Base-by-base conservation (phyloP, 2,113 vertebrate genomes). In the Myiagra hebetior region DNA sequence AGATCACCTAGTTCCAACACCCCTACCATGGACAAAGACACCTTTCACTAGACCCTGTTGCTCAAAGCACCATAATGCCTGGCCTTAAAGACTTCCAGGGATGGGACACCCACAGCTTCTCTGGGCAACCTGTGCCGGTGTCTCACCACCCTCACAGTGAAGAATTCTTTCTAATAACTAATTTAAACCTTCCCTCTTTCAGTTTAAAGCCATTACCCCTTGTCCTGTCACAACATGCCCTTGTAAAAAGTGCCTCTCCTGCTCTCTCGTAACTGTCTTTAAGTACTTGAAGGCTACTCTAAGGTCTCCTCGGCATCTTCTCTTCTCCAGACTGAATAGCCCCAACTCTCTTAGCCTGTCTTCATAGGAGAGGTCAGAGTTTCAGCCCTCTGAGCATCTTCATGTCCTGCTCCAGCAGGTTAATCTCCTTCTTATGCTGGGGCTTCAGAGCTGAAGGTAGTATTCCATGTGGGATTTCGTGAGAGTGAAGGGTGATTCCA, bases 31-130 rank as follows among this genome's bases (percentile, higher is more conserved):
- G 44, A 7, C 37, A 73, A 12, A 10, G 31, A 44, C 13, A 49
- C 10, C 8, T 59, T 67, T 27, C 15, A n/a, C 19, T 30, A 24
- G 33, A 67, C 6, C 6, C 30, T 0, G 1, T 21, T 30, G 14
- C 28, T 52, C 37, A 59, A 67, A 59, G 18, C 15, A 53, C 11
- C 52, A 53, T n/a, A 20, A 13, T n/a, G 5, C 6, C 16, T 30
- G 9, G 20, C 62, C 46, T 75, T 75, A 28, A 82, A 47, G 20
- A 47, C 2, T 31, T 75, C 19, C n/a, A 76, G 62, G 26, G 20
- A 41, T 1, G 2, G 5, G 8, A 13, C 6, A 75, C 12, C 13
- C 24, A 47, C 16, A 31, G 10, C 11, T 41, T 18, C 57, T 47
- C 35, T 35, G 22, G 11, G 37, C 27, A 83, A 31, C 9, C 2